These are phyloP conservation scores for Athene cunicularia DNA, from an alignment of 2,113 vertebrate species.

Conservation along the genomic window DNA sequence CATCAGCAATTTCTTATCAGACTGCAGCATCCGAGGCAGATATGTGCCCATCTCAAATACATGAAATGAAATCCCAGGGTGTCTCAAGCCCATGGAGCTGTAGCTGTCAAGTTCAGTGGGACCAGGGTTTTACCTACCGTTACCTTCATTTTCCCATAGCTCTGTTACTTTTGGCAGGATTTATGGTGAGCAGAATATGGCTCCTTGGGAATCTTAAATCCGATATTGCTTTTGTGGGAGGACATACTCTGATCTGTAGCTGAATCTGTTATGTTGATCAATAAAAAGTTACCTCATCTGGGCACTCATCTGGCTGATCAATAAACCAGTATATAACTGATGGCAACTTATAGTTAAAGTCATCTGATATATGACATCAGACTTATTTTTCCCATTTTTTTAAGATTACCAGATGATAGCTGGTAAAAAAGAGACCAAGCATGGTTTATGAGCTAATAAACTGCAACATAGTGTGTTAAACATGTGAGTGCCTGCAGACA, in stretches of 20 bases:
- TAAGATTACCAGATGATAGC: neutral
- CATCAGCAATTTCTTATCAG: neutral
- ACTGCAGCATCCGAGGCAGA: neutral
- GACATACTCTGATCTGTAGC: slow-evolving; percentile 1
- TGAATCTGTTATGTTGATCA: slow-evolving; percentile 3
- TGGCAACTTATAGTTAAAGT: neutral
- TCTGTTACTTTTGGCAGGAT: neutral
- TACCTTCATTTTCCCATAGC: neutral
- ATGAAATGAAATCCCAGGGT: neutral
- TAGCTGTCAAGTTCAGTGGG: neutral
- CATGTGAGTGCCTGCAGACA: neutral
- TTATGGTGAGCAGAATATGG: neutral
- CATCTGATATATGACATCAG: neutral
- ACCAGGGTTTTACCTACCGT: neutral
- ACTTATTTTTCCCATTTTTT: neutral
- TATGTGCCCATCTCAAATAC: neutral
- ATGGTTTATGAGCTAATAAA: slow-evolving; percentile 34
- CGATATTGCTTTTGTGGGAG: neutral
- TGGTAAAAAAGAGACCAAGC: neutral
- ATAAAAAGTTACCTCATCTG: slow-evolving; percentile 24
- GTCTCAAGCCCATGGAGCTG: neutral
- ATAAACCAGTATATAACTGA: slow-evolving; percentile 13
- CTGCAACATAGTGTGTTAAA: neutral
- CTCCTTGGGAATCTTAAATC: neutral
- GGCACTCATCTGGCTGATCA: neutral